These are phyloP conservation scores for Ophioninae sp. DNA, from an alignment of 2,888 invertebrate species.

Conservation along the genomic window DNA sequence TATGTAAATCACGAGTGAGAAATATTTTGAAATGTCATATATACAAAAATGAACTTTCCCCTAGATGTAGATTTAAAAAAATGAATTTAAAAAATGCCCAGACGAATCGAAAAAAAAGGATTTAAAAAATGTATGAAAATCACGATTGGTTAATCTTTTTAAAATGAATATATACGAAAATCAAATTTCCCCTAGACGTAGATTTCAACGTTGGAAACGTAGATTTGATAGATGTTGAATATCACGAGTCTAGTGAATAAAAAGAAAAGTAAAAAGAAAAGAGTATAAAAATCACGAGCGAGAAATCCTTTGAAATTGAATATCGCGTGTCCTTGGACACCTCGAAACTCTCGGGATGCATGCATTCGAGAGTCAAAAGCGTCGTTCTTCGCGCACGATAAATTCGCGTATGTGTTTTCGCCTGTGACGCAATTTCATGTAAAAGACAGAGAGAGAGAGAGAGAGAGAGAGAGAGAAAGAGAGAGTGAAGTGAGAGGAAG, in stretches of 20 bases:
- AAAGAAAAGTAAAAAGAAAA: constrained; percentile 1
- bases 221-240: not conserved
- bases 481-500: constrained; percentile 6
- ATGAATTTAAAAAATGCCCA: no score
- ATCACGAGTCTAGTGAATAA: not conserved
- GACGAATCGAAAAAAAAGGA: no score
- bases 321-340: constrained; percentile 46
- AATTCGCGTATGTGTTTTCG: constrained; percentile 42
- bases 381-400: constrained; percentile 29
- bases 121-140: no score
- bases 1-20: no score
- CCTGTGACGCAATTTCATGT: constrained; percentile 50
- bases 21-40: no score
- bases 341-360: constrained; percentile 19
- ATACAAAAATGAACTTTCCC: no score
- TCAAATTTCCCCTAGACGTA: no score
- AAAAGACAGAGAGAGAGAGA: constrained; percentile 26
- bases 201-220: no score
- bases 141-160: no score
- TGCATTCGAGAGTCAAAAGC: constrained; percentile 10
- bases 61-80: no score
- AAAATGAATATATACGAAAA: no score
- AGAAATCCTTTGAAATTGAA: constrained; percentile 36
- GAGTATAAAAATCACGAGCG: not conserved
- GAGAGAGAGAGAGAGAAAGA: constrained; percentile 5